Conservation (phyloP, 1,140 invertebrate species). For the Diplogasteroides magnus region DNA sequence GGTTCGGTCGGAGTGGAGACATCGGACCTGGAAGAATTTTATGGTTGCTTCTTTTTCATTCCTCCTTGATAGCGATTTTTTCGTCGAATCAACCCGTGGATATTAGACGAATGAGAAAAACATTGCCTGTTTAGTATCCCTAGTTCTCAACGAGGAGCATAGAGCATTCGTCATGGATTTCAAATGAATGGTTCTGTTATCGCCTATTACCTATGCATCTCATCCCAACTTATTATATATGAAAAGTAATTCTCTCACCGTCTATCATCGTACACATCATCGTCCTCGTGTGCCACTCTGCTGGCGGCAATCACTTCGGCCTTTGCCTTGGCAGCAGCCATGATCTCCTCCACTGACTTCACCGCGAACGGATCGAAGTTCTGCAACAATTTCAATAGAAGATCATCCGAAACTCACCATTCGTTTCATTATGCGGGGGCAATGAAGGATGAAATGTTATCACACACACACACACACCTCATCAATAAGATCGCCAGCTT, state of each 20-base stretch:
- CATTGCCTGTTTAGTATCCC: no score
- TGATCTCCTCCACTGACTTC: constrained; percentile 44
- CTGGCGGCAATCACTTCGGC: constrained; percentile 34
- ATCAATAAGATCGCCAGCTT: constrained; percentile 19
- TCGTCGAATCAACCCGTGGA: no score
- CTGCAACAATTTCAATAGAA: constrained; percentile 14
- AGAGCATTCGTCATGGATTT: no score
- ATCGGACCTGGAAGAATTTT: constrained; percentile 14
- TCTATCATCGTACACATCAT: constrained; percentile 12
- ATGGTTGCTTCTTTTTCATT: constrained; percentile 29
- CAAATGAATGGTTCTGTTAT: no score
- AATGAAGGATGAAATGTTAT: no score
- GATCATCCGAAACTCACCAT: neutral
- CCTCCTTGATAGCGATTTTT: constrained; percentile 8
- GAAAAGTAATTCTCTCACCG: constrained; percentile 2
- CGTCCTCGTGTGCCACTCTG: constrained; percentile 16
- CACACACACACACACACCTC: no score
- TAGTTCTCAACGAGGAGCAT: no score
- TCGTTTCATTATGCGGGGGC: no score
- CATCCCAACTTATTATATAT: no score
- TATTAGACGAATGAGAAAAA: no score
- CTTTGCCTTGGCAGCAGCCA: constrained; percentile 48
- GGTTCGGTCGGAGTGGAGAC: constrained; percentile 22
- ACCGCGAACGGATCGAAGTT: constrained; percentile 52
- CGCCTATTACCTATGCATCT: no score